Evolutionary conservation across 2,888 invertebrate species (phyloP), one percentile per base, ranked within the genome.

Genomic region (Coelopa pilipes): DNA sequence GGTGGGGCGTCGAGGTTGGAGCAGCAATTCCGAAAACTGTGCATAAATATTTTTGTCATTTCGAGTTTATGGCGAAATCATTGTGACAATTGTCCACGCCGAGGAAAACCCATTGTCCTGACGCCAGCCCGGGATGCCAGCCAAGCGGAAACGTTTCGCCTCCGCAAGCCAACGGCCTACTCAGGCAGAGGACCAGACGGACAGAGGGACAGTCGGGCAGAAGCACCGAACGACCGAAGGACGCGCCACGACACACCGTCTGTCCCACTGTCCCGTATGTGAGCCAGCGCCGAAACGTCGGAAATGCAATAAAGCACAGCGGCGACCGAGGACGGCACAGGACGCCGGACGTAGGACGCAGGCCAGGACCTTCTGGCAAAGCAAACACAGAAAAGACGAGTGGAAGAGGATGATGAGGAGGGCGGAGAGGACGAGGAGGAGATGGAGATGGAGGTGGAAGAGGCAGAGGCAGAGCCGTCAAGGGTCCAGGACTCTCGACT

Each of bases 21-120:
- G 34, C 2, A 34, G 34, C 34, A 34, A 7, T 34, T 17, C 50
- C 19, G 34, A 17, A 17, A 69, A 21, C 50, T 13, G 21, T 24
- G 24, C 53, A 70, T 53, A 72, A 59, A 67, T 60, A 47, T 67
- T 72, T 21, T 11, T 11, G 24, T 12, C 72, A 67, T 69, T 76
- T 76, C 72, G 75, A 72, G 73, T 75, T 76, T 77, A 78, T 79
- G 78, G 78, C 77, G 47, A 74, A 76, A 77, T 78, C 76, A 78
- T 78, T 76, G 76, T 79, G 78, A 77, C 74, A 76, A 79, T 78
- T 78, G 76, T 77, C 76, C 72, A 74, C 68, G 60, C 46, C 62
- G 34, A 4, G 34, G 34, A 2, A 2, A 34, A 34, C 34, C 7
- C 34, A 34, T 34, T 34, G 34, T 34, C 34, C 34, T 7, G 34